Evolutionary conservation across 2,888 invertebrate genomes (phyloP).

Genomic region (Selenia dentaria): DNA sequence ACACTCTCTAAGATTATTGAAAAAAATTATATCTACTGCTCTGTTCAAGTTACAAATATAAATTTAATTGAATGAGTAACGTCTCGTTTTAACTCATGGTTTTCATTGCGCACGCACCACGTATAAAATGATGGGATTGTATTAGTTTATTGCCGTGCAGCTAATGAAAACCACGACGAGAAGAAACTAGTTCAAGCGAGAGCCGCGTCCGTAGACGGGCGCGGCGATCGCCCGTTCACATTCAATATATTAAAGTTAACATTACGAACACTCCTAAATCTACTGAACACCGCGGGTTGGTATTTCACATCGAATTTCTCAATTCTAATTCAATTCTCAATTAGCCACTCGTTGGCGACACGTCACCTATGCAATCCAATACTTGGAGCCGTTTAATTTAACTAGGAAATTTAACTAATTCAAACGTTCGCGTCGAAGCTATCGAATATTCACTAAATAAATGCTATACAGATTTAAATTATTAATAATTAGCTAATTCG

Average conservation of each 20-base stretch:
- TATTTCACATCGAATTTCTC: constrained; percentile 20
- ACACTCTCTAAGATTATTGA: constrained; percentile 21
- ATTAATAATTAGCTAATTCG: constrained; percentile 21
- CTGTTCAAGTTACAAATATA: constrained; percentile 27
- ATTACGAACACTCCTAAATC: constrained; percentile 20
- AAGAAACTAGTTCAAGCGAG: constrained; percentile 16
- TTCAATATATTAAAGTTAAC: constrained; percentile 4
- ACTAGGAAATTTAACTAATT: constrained; percentile 25
- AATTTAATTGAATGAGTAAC: constrained; percentile 19
- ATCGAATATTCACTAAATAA: constrained; percentile 16
- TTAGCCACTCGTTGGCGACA: constrained; percentile 4
- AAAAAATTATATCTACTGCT: constrained; percentile 33
- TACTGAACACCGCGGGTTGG: constrained; percentile 27
- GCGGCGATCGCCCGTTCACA: background rate
- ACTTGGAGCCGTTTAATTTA: constrained; percentile 19
- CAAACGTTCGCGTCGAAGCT: constrained; percentile 15
- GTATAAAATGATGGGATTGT: background rate
- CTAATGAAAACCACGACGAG: constrained; percentile 50
- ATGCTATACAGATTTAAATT: constrained; percentile 13
- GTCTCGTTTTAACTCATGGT: constrained; percentile 40
- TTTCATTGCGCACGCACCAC: constrained; percentile 24
- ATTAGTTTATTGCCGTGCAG: constrained; percentile 9
- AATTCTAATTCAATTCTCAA: constrained; percentile 20
- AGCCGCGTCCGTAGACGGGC: constrained; percentile 1
- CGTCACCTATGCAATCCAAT: constrained; percentile 9